These are phyloP conservation scores for Silurus aristotelis DNA, from an alignment of 2,797 vertebrate genomes.

Conservation along the genomic window DNA sequence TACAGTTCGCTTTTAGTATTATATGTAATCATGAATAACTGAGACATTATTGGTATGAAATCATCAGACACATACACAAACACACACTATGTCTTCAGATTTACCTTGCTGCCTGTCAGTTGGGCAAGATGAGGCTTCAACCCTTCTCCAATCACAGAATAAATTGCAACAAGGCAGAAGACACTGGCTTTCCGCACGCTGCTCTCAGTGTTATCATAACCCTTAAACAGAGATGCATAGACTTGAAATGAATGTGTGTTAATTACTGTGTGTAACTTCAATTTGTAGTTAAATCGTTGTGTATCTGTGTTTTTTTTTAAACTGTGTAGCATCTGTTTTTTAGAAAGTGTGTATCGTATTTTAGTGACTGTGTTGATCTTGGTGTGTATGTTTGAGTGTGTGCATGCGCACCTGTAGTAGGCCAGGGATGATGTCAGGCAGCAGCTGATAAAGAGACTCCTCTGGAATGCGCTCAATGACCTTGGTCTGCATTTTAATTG, in stretches of 20 bases:
- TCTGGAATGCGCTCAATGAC: slow-evolving; percentile 86
- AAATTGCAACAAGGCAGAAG: slow-evolving; percentile 92
- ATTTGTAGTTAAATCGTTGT: too few species aligned
- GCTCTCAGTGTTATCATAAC: slow-evolving; percentile 94
- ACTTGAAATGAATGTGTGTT: too few species aligned
- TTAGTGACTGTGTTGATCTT: neutral
- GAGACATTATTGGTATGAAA: neutral
- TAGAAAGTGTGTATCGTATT: neutral
- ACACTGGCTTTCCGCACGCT: slow-evolving; percentile 94
- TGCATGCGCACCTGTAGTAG: slow-evolving; percentile 81
- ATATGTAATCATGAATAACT: neutral
- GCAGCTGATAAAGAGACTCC: slow-evolving; percentile 82
- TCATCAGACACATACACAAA: neutral
- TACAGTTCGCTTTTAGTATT: neutral
- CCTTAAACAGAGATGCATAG: slow-evolving; percentile 68
- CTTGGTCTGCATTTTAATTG: slow-evolving; percentile 95
- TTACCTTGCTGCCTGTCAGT: slow-evolving; percentile 94
- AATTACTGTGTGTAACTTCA: neutral
- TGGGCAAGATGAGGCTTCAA: slow-evolving; percentile 91
- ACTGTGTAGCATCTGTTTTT: too few species aligned
- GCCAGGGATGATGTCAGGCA: slow-evolving; percentile 89
- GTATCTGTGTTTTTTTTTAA: too few species aligned
- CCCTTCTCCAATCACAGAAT: slow-evolving; percentile 91
- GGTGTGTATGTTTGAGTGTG: neutral
- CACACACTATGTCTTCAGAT: slow-evolving; percentile 56